Conservation (phyloP, 2,113 vertebrate genomes). For the Lethenteron camtschaticum region DNA sequence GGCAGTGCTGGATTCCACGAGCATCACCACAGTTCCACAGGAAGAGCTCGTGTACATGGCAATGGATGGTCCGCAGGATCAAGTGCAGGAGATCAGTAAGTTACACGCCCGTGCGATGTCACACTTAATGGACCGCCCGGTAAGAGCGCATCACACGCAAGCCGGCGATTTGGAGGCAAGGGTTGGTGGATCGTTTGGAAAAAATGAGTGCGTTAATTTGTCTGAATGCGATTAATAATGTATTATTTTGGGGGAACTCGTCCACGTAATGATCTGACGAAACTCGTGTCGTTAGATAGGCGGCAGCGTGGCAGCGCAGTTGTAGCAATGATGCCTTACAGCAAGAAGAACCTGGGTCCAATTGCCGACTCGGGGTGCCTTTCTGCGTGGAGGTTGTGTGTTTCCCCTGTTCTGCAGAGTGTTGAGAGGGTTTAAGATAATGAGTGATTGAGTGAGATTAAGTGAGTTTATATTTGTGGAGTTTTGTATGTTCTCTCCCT, state of each 20-base stretch:
- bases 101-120: conserved; percentile 7
- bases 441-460: too few relatives aligned
- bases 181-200: conserved; percentile 10
- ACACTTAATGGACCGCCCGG: background rate
- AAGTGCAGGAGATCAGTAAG: conserved; percentile 72
- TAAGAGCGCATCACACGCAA: background rate
- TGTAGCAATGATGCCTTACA: too few relatives aligned
- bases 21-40: conserved; percentile 43
- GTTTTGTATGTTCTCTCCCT: too few relatives aligned
- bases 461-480: too few relatives aligned
- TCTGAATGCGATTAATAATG: background rate
- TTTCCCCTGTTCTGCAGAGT: too few relatives aligned
- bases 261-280: too few relatives aligned
- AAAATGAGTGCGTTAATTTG: background rate
- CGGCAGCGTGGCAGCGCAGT: too few relatives aligned
- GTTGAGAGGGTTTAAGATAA: too few relatives aligned
- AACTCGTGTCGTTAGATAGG: too few relatives aligned
- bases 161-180: background rate
- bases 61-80: conserved; percentile 66
- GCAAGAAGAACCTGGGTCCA: too few relatives aligned
- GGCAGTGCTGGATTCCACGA: conserved; percentile 47
- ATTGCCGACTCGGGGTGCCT: too few relatives aligned
- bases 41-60: conserved; percentile 99
- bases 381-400: too few relatives aligned
- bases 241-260: background rate